Base-by-base conservation (phyloP, 2,797 vertebrate genomes). In the Sparus aurata region DNA sequence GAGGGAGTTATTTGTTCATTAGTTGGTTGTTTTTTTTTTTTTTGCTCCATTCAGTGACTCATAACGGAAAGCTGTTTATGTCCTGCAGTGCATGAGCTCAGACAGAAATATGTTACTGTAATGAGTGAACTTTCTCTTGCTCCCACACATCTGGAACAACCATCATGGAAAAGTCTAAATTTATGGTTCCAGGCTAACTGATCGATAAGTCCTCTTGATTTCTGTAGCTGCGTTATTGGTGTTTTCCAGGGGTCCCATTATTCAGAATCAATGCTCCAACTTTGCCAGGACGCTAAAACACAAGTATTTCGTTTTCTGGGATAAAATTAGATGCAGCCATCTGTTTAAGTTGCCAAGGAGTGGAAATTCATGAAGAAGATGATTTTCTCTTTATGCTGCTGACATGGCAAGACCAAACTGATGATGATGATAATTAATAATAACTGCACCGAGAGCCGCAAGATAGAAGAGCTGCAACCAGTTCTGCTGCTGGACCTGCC, bases 1-100 rank as follows among this genome's bases (percentile, higher is more conserved):
- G 25, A 45, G 18, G 53, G 46, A 49, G 17, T 77, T 74, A 20
- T 79, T 71, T 65, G 62, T 87, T 82, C 77, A 79, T 72, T 78
- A 71, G 69, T 81, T 45, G 11, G 34, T 80, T 60, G 22, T 63
- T 69, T 69, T 64, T 60, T 25, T 60, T 69, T 73, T 65, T 69
- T 61, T 18, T 69, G 69, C 60, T 57, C 16, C 38, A 64, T 69
- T 82, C 52, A 38, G 20, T 64, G 45, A 69, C 57, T 84, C 52
- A 58, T 62, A 70, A 74, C 22, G 49, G 23, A 76, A 70, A 62
- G 41, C 16, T 58, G 60, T 30, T 68, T 0, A 47, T 61, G 61
- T 69, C 12, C 70, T 23, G 12, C 46, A 67, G 18, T 60, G 63
- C 61, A 74, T 78, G 58, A 68, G 58, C 47, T 84, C 62, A 75